Evolutionary conservation across 2,888 invertebrate species (phyloP).

Genomic region (Dorcus hopei): DNA sequence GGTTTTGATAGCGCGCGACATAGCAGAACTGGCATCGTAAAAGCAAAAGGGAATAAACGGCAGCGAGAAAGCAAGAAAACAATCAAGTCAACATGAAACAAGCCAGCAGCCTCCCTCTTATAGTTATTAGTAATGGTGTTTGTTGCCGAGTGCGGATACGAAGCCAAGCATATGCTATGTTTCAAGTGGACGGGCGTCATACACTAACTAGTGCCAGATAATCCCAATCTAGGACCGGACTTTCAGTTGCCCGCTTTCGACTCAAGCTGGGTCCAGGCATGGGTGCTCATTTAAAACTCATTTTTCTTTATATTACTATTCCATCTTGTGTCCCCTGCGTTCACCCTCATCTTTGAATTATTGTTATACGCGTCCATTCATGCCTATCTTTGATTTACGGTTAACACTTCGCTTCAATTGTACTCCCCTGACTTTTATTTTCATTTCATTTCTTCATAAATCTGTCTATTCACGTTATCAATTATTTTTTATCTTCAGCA

Average conservation of each 20-base stretch:
- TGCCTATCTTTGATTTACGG: not conserved
- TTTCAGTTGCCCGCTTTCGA: not conserved
- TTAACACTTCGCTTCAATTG: too few species aligned
- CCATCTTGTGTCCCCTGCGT: constrained; percentile 1
- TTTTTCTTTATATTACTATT: constrained; percentile 7
- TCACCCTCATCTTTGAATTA: constrained; percentile 6
- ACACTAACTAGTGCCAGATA: not conserved
- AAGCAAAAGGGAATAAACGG: not conserved
- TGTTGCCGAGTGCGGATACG: constrained; percentile 1
- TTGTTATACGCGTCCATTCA: not conserved
- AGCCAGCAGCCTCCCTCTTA: constrained; percentile 1
- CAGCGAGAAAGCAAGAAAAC: not conserved
- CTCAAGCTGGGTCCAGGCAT: constrained; percentile 4
- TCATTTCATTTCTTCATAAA: not conserved
- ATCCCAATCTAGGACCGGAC: not conserved
- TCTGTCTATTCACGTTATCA: too few species aligned
- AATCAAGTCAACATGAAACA: not conserved
- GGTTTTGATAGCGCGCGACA: too few species aligned
- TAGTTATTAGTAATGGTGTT: constrained; percentile 1
- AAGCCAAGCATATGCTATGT: not conserved
- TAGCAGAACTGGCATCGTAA: not conserved
- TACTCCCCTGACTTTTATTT: not conserved
- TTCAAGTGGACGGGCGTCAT: not conserved
- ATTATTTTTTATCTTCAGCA: too few species aligned
- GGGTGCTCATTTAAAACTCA: constrained; percentile 12